Evolutionary conservation across 30 jellyfish, hydroid and myxozoan genomes (phyloP).

Genomic region (Sanderia malayensis): DNA sequence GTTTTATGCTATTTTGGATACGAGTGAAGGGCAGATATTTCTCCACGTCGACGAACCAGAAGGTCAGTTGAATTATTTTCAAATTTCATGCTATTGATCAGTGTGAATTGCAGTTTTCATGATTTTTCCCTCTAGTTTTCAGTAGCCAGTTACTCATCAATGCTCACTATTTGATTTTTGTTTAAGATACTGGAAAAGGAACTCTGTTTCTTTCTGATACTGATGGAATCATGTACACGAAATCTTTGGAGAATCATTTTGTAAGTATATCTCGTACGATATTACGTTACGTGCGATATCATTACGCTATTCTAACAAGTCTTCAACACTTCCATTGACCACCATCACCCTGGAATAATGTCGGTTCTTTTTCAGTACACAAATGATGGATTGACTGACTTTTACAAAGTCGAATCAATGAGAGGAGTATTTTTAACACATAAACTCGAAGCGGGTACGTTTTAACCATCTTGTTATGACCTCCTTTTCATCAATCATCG

Average conservation of each 20-base stretch:
- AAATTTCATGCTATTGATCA: too few relatives aligned
- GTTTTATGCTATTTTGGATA: constrained; percentile 87
- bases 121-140: too few relatives aligned
- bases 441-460: constrained; percentile 48
- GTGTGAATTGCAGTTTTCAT: too few relatives aligned
- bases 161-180: background rate
- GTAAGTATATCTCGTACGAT: too few relatives aligned
- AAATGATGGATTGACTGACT: constrained; percentile 70
- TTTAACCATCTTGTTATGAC: background rate
- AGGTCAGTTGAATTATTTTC: too few relatives aligned
- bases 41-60: constrained; percentile 84
- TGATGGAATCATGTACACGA: constrained; percentile 73
- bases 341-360: too few relatives aligned
- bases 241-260: constrained; percentile 76
- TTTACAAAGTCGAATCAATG: constrained; percentile 77
- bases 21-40: constrained; percentile 81
- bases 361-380: constrained; percentile 68
- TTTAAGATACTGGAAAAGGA: constrained; percentile 86
- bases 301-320: too few relatives aligned
- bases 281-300: too few relatives aligned
- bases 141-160: background rate
- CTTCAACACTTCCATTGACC: too few relatives aligned
- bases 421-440: constrained; percentile 87
- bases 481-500: background rate
- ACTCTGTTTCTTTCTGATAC: constrained; percentile 75